Evolutionary conservation across 1,140 invertebrate species (phyloP).

Genomic region (Whitmania pigra): DNA sequence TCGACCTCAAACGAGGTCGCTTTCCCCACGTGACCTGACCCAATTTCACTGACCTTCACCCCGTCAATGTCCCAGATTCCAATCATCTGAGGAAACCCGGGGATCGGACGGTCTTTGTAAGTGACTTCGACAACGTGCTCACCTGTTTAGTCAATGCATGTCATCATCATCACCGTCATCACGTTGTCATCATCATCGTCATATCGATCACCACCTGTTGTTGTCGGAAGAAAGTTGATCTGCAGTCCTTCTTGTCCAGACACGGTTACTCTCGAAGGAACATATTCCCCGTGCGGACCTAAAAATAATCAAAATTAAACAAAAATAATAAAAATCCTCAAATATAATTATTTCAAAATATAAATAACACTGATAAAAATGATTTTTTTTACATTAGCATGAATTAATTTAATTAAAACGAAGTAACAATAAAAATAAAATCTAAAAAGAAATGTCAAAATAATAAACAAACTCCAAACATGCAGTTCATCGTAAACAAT

Average conservation of each 20-base stretch:
- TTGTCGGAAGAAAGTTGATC: too few species aligned
- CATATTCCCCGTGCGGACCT: too few species aligned
- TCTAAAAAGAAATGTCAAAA: neutral
- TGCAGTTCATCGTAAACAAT: too few species aligned
- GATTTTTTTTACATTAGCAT: too few species aligned
- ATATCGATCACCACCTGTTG: neutral
- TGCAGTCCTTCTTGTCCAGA: too few species aligned
- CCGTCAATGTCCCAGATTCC: constrained; percentile 86
- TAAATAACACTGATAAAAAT: too few species aligned
- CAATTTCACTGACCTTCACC: constrained; percentile 78
- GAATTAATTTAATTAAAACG: too few species aligned
- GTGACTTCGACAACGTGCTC: constrained; percentile 84
- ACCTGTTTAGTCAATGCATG: constrained; percentile 39
- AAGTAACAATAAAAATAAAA: neutral
- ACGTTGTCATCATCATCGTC: neutral
- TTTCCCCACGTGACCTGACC: constrained; percentile 72
- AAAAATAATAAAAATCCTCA: too few species aligned
- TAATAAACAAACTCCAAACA: neutral
- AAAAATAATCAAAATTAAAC: too few species aligned
- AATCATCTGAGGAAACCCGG: constrained; percentile 82
- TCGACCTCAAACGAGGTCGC: constrained; percentile 74
- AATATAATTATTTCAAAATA: too few species aligned
- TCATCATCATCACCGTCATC: neutral
- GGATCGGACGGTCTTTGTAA: constrained; percentile 65
- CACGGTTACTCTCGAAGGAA: too few species aligned